Evolutionary conservation across 2,888 invertebrate genomes (phyloP).

Genomic region (Sphaerophoria taeniata): DNA sequence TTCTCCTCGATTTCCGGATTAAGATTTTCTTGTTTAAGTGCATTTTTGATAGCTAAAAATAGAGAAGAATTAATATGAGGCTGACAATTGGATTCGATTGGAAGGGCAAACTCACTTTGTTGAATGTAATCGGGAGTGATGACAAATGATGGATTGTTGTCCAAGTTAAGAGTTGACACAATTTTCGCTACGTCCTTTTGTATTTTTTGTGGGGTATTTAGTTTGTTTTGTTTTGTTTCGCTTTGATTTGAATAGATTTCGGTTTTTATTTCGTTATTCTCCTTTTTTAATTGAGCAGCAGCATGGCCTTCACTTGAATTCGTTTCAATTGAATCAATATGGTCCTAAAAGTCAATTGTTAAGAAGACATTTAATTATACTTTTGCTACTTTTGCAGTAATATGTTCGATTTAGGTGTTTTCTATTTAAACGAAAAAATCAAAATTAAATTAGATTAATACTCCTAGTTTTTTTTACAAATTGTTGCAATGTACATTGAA

Average conservation of each 20-base stretch:
- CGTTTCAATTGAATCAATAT: slow-evolving; percentile 51
- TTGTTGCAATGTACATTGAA: too few relatives aligned
- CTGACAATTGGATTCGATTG: background rate
- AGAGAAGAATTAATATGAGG: background rate
- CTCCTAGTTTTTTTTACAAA: too few relatives aligned
- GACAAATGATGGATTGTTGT: slow-evolving; percentile 86
- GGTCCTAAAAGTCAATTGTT: slow-evolving; percentile 39
- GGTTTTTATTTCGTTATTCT: slow-evolving; percentile 50
- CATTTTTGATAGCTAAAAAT: slow-evolving; percentile 92
- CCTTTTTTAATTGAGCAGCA: slow-evolving; percentile 37
- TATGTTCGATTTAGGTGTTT: too few relatives aligned
- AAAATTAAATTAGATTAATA: too few relatives aligned
- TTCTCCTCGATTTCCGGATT: slow-evolving; percentile 97
- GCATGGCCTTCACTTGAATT: slow-evolving; percentile 53
- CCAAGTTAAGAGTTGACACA: slow-evolving; percentile 49
- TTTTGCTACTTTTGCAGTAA: too few relatives aligned
- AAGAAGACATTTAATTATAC: too few relatives aligned
- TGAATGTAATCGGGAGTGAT: slow-evolving; percentile 96
- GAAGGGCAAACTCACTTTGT: slow-evolving; percentile 88
- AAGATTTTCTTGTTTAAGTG: slow-evolving; percentile 94
- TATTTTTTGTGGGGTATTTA: slow-evolving; percentile 47
- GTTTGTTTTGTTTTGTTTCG: slow-evolving; percentile 50
- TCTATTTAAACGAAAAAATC: too few relatives aligned
- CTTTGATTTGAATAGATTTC: slow-evolving; percentile 42
- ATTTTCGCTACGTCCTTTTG: slow-evolving; percentile 53